Evolutionary conservation across 2,888 invertebrate species (phyloP), one percentile per base, ranked within the genome.

Genomic region (Hybos culiciformis): DNA sequence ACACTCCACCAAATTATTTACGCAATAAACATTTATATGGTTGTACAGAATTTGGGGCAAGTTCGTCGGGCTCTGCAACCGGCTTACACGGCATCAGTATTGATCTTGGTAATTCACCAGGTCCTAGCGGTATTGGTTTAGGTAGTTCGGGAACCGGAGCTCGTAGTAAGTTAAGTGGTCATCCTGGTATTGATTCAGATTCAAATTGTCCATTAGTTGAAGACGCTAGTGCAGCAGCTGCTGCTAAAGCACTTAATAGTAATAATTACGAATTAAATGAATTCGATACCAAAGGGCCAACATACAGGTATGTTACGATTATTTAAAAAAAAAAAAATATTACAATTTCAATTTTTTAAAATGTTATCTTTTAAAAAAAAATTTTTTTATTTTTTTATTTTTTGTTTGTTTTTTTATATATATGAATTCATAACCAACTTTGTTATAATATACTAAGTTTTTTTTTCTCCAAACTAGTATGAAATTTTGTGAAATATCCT

Each of bases 211-310:
- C 72, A n/a, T 60, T 73, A 36, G 59, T 68, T 38, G 67, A 67
- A 46, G 70, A 73, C 51, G 59, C 56, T 45, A 59, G 55, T 52
- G 57, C 52, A 53, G 54, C 54, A 18, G 62, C 65, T 26, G 75
- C 76, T 48, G 78, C 77, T 61, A 77, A 77, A 12, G 65, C 71
- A 46, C 81, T 80, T 64, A 80, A 80, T 41, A 82, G 82, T 66
- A 83, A 82, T 64, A 83, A 81, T 59, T 83, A 82, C 65, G 83
- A 84, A 63, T 75, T 83, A 74, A 74, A 80, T 39, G 83, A 84
- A 65, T 73, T 83, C 56, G 78, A 71, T 59, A 47, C 51, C 37
- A 49, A 50, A 43, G 48, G 49, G 43, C 52, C 54, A 48, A 51
- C 51, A 29, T 54, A 53, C 52, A 54, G 54, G 54, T 54, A 51